Base-by-base conservation (phyloP, 2,113 vertebrate species). In the Alligator mississippiensis region DNA sequence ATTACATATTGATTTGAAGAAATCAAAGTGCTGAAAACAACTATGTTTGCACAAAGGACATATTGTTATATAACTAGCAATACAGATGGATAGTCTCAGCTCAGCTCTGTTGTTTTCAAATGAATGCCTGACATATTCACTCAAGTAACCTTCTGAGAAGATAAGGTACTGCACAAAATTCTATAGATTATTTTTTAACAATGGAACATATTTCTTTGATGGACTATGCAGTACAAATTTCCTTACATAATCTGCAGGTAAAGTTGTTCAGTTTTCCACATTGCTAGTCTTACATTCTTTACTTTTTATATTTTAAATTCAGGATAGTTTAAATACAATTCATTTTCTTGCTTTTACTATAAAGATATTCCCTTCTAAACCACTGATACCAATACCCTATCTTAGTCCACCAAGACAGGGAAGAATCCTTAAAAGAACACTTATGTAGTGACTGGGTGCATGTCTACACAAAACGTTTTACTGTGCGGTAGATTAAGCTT, bases 1-100 rank as follows among this genome's bases (percentile, higher is more conserved):
- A 94, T 82, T 89, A 81, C 80, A 68, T 97, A 97, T 97, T 93
- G 95, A 97, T 95, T 93, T 91, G 58, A n/a, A 62, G 2, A 28
- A 88, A 85, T 19, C 62, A 68, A 95, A 92, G 77, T 61, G 30
- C 38, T 90, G 87, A 89, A 89, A 93, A 87, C 1, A 38, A 21
- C 24, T 80, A 5, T 18, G 4, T 13, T 6, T 93, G 66, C 57
- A 60, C 11, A 79, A 5, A 13, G 55, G 59, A 93, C 38, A 18
- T 19, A 61, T 4, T 34, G 9, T 13, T 80, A 80, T 61, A 61
- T 64, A 90, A 11, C 14, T 64, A 64, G 25, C 19, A 66, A 1
- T 25, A 21, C 19, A 28, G 2, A 68, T 68, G 89, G 38, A 59
- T 47, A 1, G 59, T 25, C 16, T 70, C 6, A 54, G 11, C 88